Percentiles rank a stretch among this genome's conserved stretches.
phyloP scores from a whole-genome alignment of 2,797 vertebrate species.

The Hoplostethus atlanticus region DNA sequence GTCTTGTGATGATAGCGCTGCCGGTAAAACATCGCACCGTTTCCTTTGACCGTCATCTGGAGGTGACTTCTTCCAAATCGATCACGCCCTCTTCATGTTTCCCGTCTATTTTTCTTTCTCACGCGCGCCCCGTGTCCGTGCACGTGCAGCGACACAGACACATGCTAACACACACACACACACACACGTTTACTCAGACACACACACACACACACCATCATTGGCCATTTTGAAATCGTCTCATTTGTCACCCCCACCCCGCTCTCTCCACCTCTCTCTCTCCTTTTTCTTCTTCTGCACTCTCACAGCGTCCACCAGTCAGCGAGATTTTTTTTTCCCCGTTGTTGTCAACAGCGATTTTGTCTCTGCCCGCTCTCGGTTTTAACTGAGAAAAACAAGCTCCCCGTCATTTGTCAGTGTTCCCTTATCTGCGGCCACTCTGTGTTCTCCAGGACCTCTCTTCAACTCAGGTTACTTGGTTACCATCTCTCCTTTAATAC shows the following conservation, averaged over 20 bases:
- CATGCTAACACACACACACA: not conserved
- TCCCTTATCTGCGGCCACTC: constrained; percentile 76
- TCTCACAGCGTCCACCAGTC: constrained; percentile 31
- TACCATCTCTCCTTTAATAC: constrained; percentile 20
- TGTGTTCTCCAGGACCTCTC: constrained; percentile 72
- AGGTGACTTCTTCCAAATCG: constrained; percentile 26
- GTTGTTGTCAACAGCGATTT: constrained; percentile 69
- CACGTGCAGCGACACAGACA: constrained; percentile 2
- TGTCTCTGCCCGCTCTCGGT: constrained; percentile 52
- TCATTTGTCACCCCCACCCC: constrained; percentile 24
- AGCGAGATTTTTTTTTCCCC: not conserved
- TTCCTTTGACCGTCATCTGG: constrained; percentile 43
- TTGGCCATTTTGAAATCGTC: constrained; percentile 26
- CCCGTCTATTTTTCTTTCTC: not conserved
- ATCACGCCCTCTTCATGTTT: not conserved
- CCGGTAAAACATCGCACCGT: constrained; percentile 32
- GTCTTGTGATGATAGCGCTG: constrained; percentile 15
- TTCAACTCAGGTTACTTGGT: constrained; percentile 71
- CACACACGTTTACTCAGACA: not conserved
- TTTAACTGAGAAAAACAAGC: constrained; percentile 65
- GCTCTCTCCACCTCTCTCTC: not conserved
- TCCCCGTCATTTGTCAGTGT: constrained; percentile 75
- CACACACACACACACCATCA: not conserved
- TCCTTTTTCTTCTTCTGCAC: constrained; percentile 6
- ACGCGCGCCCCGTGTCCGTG: not conserved